Conservation (phyloP, 2,113 vertebrate species). For the Dryoscopus gambensis region DNA sequence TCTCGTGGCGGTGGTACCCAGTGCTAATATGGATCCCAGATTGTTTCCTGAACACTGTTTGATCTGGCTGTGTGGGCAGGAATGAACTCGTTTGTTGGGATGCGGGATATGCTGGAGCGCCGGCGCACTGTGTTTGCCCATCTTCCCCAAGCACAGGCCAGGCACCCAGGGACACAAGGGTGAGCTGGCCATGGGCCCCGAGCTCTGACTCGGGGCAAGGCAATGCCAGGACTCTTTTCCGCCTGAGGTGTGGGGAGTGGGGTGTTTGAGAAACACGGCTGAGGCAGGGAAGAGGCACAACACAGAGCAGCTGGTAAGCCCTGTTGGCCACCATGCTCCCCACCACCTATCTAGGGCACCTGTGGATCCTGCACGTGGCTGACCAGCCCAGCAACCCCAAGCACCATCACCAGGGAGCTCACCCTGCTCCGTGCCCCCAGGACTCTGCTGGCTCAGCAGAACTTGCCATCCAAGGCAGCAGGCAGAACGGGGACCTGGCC, state of each 20-base stretch:
- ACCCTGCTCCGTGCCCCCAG: accelerated
- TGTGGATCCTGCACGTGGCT: accelerated
- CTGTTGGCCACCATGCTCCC: accelerated
- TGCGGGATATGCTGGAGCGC: accelerated
- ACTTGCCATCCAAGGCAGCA: accelerated
- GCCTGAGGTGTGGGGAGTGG: too few relatives aligned
- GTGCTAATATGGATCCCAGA: neutral
- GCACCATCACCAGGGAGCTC: accelerated
- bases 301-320: neutral
- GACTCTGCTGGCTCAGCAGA: neutral
- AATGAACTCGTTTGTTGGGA: neutral
- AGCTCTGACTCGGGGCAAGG: neutral
- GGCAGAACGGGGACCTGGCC: accelerated
- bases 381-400: accelerated
- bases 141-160: neutral
- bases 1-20: neutral
- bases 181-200: accelerated
- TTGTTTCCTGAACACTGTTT: neutral
- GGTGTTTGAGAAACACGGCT: accelerated
- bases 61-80: neutral
- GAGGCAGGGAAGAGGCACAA: neutral
- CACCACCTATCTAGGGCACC: accelerated
- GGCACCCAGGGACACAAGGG: accelerated
- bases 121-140: accelerated
- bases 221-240: accelerated